Base-by-base conservation (phyloP, 2,888 invertebrate species). In the Sesia bembeciformis region DNA sequence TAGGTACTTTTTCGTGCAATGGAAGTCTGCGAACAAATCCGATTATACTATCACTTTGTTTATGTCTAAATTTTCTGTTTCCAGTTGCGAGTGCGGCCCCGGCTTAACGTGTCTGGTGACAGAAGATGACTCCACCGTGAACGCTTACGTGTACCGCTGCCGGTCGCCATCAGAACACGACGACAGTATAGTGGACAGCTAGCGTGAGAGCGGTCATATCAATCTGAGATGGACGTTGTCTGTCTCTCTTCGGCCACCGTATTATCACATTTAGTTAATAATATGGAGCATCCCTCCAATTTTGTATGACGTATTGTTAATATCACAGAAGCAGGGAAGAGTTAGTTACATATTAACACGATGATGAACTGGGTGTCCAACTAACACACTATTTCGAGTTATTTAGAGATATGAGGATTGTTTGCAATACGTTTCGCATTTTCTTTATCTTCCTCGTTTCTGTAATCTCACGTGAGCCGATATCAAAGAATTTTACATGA, bases 31-130 rank as follows among this genome's bases (percentile, higher is more conserved):
- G 23, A 23, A 23, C 1, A 23, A 23, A 23, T 23, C 1, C 23
- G 23, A 23, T 23, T 23, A 23, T 23, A 23, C 23, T 23, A 23
- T 23, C 23, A 23, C 23, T 23, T 23, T 23, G 23, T 23, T 23
- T 23, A 23, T 23, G 23, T 23, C 23, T 23, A 23, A 23, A 23
- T 56, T 53, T 58, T 59, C 52, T 55, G 38, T 60, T 72, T 68
- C 4, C 70, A 83, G 83, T 64, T 83, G 83, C 58, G 7, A 6
- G 3, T 84, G 83, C 58, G 52, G 23, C 0, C 0, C 4, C 0
- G 65, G 53, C 1, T 53, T 49, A 5, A 6, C 4, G 1, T 83
- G 83, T 54, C 4, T 40, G 40, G 3, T 54, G 4, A 7, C 52
- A 23, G 68, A 72, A 8, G 70, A 78, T 5, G 72, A 78, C 53